phyloP scores from a whole-genome alignment of 2,888 invertebrate species.

The Cancer borealis region DNA sequence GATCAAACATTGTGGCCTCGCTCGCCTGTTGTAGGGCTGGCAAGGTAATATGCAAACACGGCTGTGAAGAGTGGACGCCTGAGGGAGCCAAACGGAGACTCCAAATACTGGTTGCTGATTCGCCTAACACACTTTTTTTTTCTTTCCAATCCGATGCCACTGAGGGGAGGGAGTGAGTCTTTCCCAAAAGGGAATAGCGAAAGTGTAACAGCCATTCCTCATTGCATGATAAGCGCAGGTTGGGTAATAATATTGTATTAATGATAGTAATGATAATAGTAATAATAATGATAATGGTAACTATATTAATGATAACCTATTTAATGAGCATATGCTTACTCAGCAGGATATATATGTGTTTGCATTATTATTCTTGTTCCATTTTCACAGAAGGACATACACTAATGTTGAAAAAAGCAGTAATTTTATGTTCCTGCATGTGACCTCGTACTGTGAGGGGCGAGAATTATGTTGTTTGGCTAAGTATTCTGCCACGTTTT shows the following conservation, averaged over 20 bases:
- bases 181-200: too few species aligned
- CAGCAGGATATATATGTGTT: not conserved
- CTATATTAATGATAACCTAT: not conserved
- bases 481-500: not conserved
- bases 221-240: too few species aligned
- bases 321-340: not conserved
- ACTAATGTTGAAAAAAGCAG: not conserved
- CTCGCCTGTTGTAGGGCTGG: conserved; percentile 5
- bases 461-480: not conserved
- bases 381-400: not conserved
- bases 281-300: not conserved
- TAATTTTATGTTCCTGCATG: not conserved
- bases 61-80: too few species aligned
- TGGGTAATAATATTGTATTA: too few species aligned
- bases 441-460: not conserved
- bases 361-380: not conserved
- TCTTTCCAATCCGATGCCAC: too few species aligned
- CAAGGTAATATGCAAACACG: too few species aligned
- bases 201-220: too few species aligned
- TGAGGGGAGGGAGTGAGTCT: too few species aligned
- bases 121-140: too few species aligned
- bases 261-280: not conserved
- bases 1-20: not conserved
- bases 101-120: too few species aligned
- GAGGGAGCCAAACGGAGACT: too few species aligned